Evolutionary conservation across 1,140 invertebrate species (phyloP), one percentile per base, ranked within the genome.

Genomic region (Aphidius ervi): DNA sequence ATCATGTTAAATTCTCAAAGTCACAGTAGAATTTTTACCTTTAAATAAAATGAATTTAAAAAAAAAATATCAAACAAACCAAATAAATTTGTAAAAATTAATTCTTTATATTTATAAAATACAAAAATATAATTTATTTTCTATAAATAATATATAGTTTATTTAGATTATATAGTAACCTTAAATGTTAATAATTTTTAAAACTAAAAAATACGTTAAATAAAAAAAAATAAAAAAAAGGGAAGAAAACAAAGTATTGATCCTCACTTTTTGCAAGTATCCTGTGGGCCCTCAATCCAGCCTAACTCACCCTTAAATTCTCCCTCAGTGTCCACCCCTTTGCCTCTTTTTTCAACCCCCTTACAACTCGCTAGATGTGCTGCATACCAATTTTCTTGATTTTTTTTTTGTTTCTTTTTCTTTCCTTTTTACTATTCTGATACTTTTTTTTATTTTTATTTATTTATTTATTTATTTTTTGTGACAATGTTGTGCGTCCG

Each of bases 311-410:
- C 65, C 68, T 63, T 71, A 70, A 65, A 56, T 59, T 59, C 66
- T 67, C 70, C 70, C 68, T 70, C 72, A 71, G 67, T 50, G 68
- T 9, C 66, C 67, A 68, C 63, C 69, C 64, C 65, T 58, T 68
- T 69, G 63, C 53, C 46, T 43, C 66, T 68, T 31, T 31, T 31
- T 31, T 31, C 23, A 31, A 31, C 73, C 73, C 67, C 71, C 71
- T 71, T 67, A 50, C 69, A 65, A 69, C 49, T 77, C 78, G 76
- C 78, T 77, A 76, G 78, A 47, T 57, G 77, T 72, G 75, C 77
- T 79, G 77, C 76, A 79, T 79, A 79, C 75, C 77, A 79, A 79
- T 78, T 79, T 79, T 72, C 76, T 78, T 77, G 74, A 78, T 78
- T 75, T 73, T 74, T 65, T 31, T 31, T 31, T 31, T 31, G 4